Percentiles rank a stretch among this genome's conserved stretches.
Conservation (phyloP, 2,888 invertebrate species). For the Phaonia tiefii region DNA sequence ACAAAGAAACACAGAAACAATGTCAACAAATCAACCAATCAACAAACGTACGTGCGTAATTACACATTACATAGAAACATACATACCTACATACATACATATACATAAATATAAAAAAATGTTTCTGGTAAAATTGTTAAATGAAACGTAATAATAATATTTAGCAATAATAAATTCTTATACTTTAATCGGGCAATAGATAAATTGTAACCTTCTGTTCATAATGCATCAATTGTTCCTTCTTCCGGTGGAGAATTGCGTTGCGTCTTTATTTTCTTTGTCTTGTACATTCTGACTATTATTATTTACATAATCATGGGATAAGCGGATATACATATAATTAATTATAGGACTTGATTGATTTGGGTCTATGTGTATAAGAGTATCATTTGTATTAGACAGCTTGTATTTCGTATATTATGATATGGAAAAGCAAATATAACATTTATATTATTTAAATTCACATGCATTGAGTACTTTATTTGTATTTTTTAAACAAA, state of each 20-base stretch:
- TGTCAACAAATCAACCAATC: background rate
- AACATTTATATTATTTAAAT: conserved; percentile 35
- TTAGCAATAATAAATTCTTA: conserved; percentile 22
- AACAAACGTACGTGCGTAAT: conserved; percentile 16
- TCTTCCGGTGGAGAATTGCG: background rate
- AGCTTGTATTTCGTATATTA: conserved; percentile 39
- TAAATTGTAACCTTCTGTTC: conserved; percentile 7
- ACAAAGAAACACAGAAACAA: background rate
- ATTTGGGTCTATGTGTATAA: conserved; percentile 21
- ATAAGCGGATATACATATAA: background rate
- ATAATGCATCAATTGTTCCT: background rate
- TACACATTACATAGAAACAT: no score
- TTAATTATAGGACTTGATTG: background rate
- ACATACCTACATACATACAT: conserved; percentile 35
- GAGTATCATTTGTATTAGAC: conserved; percentile 34
- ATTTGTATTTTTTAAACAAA: no score
- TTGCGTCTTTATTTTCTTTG: conserved; percentile 1
- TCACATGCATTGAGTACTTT: background rate
- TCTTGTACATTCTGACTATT: conserved; percentile 7
- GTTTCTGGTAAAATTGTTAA: conserved; percentile 29
- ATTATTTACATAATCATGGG: background rate
- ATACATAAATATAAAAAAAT: conserved; percentile 25
- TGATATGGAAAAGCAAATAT: conserved; percentile 32
- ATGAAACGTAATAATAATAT: background rate
- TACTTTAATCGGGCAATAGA: conserved; percentile 17